Percentiles rank a stretch among this genome's conserved stretches.
Evolutionary conservation across 2,113 vertebrate species (phyloP).

Genomic region (Amazona guildingii): DNA sequence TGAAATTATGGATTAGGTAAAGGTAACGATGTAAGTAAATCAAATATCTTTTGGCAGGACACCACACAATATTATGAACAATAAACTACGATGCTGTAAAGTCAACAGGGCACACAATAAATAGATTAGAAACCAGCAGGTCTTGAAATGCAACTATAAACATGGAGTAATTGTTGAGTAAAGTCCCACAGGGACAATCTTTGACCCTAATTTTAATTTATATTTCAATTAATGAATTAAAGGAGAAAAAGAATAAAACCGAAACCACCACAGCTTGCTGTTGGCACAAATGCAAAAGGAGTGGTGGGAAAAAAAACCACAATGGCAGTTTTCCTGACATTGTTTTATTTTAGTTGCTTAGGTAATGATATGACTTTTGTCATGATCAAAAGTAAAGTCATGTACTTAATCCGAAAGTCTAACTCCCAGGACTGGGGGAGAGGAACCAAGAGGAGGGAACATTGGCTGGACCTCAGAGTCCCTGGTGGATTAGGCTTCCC

Average conservation of each 20-base stretch:
- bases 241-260: neutral
- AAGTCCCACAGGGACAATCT: neutral
- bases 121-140: neutral
- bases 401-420: neutral
- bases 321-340: neutral
- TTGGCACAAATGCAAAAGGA: neutral
- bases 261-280: neutral
- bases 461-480: neutral
- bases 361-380: neutral
- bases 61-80: neutral
- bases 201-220: neutral
- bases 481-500: neutral
- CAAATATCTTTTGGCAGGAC: neutral
- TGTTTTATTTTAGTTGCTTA: neutral
- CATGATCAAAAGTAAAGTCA: neutral
- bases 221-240: neutral
- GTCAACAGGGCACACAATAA: neutral
- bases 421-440: neutral
- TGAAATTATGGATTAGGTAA: neutral
- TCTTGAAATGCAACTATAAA: constrained; percentile 2
- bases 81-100: neutral
- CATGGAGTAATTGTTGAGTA: neutral
- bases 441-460: neutral
- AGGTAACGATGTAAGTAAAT: neutral
- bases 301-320: neutral